Conservation (phyloP, 1,140 invertebrate species). For the Formica exsecta region DNA sequence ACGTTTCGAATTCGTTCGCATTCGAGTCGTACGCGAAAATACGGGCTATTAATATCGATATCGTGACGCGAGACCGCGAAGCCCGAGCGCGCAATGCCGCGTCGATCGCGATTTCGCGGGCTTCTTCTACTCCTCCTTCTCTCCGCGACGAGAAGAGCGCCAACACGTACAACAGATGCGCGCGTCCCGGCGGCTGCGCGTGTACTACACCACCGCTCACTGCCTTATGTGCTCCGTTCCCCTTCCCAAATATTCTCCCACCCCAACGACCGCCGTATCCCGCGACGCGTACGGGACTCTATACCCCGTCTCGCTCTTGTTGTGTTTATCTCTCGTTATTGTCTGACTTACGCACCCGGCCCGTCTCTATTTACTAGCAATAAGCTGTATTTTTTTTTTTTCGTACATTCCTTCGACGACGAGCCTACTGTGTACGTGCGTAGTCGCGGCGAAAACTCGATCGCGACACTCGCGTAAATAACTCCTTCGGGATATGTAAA, state of each 20-base stretch:
- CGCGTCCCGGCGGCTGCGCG: constrained; percentile 83
- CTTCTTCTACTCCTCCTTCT: constrained; percentile 56
- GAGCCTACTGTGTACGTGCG: constrained; percentile 36
- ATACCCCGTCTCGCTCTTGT: constrained; percentile 55
- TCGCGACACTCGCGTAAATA: neutral
- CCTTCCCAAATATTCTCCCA: constrained; percentile 55
- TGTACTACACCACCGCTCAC: constrained; percentile 67
- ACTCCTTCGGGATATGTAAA: neutral
- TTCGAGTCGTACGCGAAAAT: neutral
- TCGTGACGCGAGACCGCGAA: constrained; percentile 66
- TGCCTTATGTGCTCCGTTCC: constrained; percentile 70
- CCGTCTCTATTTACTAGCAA: constrained; percentile 20
- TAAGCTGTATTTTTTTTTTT: too few species aligned
- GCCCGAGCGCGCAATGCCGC: constrained; percentile 77
- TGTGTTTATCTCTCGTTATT: constrained; percentile 16
- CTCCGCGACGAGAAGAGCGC: constrained; percentile 53
- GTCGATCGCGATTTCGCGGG: constrained; percentile 80
- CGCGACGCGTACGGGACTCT: constrained; percentile 69
- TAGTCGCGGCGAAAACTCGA: neutral
- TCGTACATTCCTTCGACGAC: neutral
- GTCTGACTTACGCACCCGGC: constrained; percentile 14
- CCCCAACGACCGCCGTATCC: constrained; percentile 47
- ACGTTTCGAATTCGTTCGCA: neutral
- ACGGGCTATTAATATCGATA: neutral
- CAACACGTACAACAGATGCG: constrained; percentile 77